Conservation (phyloP, 2,888 invertebrate species). For the Eristalis pertinax region DNA sequence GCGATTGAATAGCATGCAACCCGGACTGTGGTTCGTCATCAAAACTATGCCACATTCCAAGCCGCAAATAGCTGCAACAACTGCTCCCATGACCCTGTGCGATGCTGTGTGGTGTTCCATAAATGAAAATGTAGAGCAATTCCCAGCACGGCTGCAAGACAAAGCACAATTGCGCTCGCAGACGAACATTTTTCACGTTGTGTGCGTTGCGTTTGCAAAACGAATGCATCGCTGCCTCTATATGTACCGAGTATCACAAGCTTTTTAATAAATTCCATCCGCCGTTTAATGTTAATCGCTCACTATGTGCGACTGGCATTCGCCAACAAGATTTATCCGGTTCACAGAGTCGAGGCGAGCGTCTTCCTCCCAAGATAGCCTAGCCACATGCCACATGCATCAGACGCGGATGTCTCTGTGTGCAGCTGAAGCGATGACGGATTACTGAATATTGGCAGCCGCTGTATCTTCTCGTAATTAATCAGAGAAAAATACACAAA, state of each 20-base stretch:
- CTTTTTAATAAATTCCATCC: constrained; percentile 72
- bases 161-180: constrained; percentile 27
- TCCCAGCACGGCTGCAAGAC: constrained; percentile 45
- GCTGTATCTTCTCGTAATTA: not conserved
- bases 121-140: constrained; percentile 38
- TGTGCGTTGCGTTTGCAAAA: not conserved
- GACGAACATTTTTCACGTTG: not conserved
- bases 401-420: too few relatives aligned
- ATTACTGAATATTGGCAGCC: constrained; percentile 20
- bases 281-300: constrained; percentile 68
- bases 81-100: constrained; percentile 26
- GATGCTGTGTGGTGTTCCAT: constrained; percentile 10
- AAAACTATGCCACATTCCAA: not conserved
- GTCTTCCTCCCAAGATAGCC: constrained; percentile 14
- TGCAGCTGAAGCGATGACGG: constrained; percentile 15
- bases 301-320: constrained; percentile 22
- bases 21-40: not conserved
- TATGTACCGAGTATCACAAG: constrained; percentile 20
- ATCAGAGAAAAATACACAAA: not conserved
- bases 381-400: not conserved
- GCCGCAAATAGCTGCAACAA: not conserved
- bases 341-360: constrained; percentile 18
- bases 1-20: too few relatives aligned
- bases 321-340: constrained; percentile 68
- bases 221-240: constrained; percentile 8